Evolutionary conservation across 1,140 invertebrate species (phyloP).

Genomic region (Popillia japonica): DNA sequence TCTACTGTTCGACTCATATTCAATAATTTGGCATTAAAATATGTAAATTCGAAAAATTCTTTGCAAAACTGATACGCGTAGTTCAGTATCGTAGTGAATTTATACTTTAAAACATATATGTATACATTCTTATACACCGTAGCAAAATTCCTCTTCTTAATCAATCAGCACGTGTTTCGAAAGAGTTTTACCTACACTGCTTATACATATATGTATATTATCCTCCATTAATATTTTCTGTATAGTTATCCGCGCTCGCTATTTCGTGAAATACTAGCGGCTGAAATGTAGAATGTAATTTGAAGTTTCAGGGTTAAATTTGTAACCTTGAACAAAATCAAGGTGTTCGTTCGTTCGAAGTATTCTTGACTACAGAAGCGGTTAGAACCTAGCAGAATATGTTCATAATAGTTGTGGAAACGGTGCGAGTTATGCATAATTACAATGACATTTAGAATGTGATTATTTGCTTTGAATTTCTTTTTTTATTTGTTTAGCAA

Average conservation of each 20-base stretch:
- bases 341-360: conserved; percentile 17
- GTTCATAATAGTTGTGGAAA: conserved; percentile 12
- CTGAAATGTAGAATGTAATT: conserved; percentile 35
- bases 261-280: conserved; percentile 33
- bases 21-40: too few species aligned
- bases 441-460: conserved; percentile 14
- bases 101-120: too few species aligned
- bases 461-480: conserved; percentile 25
- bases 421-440: neutral
- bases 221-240: neutral
- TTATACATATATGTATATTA: neutral
- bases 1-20: too few species aligned
- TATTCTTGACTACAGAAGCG: conserved; percentile 13
- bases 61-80: too few species aligned
- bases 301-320: conserved; percentile 33
- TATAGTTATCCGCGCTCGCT: neutral
- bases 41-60: too few species aligned
- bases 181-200: neutral
- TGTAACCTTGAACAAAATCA: conserved; percentile 34
- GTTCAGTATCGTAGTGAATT: too few species aligned
- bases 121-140: too few species aligned
- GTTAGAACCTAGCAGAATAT: neutral
- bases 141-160: neutral
- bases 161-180: neutral
- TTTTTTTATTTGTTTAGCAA: neutral